phyloP scores from a whole-genome alignment of 2,113 vertebrate genomes.

The Gambusia affinis region DNA sequence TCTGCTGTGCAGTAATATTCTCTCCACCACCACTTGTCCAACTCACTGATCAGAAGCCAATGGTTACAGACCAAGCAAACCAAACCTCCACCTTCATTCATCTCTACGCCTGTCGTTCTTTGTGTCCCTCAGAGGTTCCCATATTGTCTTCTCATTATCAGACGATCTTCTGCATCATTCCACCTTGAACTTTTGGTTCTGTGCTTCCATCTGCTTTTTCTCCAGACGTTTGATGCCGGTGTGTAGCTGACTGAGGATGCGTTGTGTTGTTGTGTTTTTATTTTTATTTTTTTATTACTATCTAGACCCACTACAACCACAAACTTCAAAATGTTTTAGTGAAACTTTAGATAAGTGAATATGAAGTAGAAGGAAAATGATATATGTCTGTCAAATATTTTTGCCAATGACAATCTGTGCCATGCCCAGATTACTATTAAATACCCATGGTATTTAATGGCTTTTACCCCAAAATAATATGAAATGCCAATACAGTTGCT shows the following conservation, averaged over 20 bases:
- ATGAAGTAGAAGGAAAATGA: too few relatives aligned
- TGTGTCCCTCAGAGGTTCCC: conserved; percentile 46
- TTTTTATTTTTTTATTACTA: too few relatives aligned
- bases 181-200: conserved; percentile 39
- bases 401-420: too few relatives aligned
- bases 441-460: too few relatives aligned
- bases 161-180: conserved; percentile 55
- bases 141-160: conserved; percentile 54
- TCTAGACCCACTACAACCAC: too few relatives aligned
- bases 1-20: conserved; percentile 23
- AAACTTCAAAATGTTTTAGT: too few relatives aligned
- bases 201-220: conserved; percentile 54
- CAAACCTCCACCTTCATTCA: conserved; percentile 34
- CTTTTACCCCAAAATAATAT: too few relatives aligned
- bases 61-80: conserved; percentile 40
- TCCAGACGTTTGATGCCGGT: conserved; percentile 63
- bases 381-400: too few relatives aligned
- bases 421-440: too few relatives aligned
- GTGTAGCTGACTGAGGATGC: conserved; percentile 24
- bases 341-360: too few relatives aligned
- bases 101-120: conserved; percentile 41
- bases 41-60: conserved; percentile 9
- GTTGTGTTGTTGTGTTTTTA: too few relatives aligned
- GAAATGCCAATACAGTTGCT: too few relatives aligned
- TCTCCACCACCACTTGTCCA: conserved; percentile 10